Conservation (phyloP, 2,113 vertebrate genomes). For the Probosciger aterrimus region DNA sequence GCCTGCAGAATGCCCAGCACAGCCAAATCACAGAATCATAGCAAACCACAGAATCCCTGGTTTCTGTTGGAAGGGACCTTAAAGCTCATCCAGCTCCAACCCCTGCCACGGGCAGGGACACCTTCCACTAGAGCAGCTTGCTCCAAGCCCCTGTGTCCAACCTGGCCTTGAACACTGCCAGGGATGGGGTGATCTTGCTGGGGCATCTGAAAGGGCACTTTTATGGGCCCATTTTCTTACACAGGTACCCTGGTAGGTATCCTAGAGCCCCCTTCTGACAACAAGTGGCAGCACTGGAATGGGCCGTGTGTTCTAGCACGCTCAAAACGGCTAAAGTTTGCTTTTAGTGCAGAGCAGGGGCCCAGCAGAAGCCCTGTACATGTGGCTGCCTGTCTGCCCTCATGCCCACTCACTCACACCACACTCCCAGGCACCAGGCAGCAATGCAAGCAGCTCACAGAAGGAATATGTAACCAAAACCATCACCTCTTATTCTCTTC, state of each 20-base stretch:
- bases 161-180: neutral
- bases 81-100: neutral
- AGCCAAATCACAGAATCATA: neutral
- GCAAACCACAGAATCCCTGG: neutral
- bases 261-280: neutral
- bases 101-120: neutral
- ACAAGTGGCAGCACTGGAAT: neutral
- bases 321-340: rapidly evolving
- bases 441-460: neutral
- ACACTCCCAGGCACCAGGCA: neutral
- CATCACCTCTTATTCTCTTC: neutral
- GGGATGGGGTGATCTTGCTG: neutral
- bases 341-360: neutral
- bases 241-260: rapidly evolving
- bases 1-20: neutral
- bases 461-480: neutral
- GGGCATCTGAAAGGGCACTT: neutral
- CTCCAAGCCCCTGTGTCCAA: neutral
- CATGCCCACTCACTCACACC: rapidly evolving
- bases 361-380: neutral
- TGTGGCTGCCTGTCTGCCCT: neutral
- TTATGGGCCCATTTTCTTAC: rapidly evolving
- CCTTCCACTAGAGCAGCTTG: neutral
- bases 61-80: neutral
- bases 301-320: no score